phyloP scores from a whole-genome alignment of 2,797 vertebrate genomes.

The Etheostoma perlongum region DNA sequence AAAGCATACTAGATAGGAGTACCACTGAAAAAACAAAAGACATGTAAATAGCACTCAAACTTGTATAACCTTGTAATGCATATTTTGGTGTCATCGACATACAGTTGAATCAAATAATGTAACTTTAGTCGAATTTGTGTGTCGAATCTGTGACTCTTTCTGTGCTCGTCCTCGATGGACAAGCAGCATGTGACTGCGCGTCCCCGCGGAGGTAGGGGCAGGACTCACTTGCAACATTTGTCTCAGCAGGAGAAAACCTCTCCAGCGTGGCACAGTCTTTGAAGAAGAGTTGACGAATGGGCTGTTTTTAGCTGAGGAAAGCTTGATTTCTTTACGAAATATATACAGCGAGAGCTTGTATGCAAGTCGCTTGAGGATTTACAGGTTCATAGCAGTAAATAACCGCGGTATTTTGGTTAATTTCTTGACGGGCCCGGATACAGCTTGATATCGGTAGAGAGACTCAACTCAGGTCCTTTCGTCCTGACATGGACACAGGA shows the following conservation, averaged over 20 bases:
- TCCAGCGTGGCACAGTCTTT: slow-evolving; percentile 76
- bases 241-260: slow-evolving; percentile 30
- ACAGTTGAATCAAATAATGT: background rate
- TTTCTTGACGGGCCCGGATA: slow-evolving; percentile 69
- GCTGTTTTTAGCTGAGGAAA: slow-evolving; percentile 27
- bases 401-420: slow-evolving; percentile 48
- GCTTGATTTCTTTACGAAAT: slow-evolving; percentile 37
- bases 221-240: slow-evolving; percentile 55
- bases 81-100: background rate
- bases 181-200: slow-evolving; percentile 79
- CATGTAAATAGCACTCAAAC: too few relatives aligned
- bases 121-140: background rate
- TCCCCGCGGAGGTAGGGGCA: slow-evolving; percentile 44
- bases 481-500: slow-evolving; percentile 90
- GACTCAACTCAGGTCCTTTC: slow-evolving; percentile 67
- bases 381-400: slow-evolving; percentile 4
- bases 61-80: background rate
- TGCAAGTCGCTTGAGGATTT: slow-evolving; percentile 45
- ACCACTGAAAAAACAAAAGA: too few relatives aligned
- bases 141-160: background rate
- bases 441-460: slow-evolving; percentile 65
- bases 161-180: slow-evolving; percentile 51
- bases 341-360: slow-evolving; percentile 25
- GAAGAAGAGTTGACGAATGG: slow-evolving; percentile 11
- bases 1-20: too few relatives aligned